phyloP scores from a whole-genome alignment of 2,888 invertebrate genomes.

The Toxonevra muliebris region DNA sequence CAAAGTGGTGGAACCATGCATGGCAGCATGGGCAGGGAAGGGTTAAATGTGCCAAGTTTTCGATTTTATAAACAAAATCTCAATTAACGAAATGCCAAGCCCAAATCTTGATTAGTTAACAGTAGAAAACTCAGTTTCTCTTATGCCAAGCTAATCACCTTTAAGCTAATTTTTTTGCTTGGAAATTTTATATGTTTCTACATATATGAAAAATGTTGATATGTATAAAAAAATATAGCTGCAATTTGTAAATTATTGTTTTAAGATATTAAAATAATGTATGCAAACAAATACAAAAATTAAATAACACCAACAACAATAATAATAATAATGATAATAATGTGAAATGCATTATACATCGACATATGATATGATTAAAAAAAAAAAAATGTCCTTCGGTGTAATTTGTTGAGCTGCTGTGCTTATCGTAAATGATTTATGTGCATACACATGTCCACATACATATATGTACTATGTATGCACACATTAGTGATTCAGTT shows the following conservation, averaged over 20 bases:
- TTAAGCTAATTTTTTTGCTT: background rate
- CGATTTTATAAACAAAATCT: no score
- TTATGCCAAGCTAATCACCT: no score
- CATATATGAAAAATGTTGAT: constrained; percentile 31
- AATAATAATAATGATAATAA: constrained; percentile 12
- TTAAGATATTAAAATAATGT: constrained; percentile 32
- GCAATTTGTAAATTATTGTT: constrained; percentile 33
- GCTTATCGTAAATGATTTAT: constrained; percentile 33
- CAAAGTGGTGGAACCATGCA: no score
- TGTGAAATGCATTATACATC: background rate
- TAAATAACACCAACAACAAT: constrained; percentile 10
- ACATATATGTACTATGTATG: background rate
- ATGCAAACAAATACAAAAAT: constrained; percentile 25
- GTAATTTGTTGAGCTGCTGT: constrained; percentile 38
- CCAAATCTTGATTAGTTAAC: no score
- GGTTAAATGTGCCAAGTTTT: no score
- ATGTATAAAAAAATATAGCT: constrained; percentile 16
- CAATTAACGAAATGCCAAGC: no score
- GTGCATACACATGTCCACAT: background rate
- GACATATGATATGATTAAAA: constrained; percentile 28
- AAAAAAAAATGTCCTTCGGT: constrained; percentile 27
- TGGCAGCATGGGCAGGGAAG: no score
- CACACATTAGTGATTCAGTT: no score
- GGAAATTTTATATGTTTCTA: constrained; percentile 28
- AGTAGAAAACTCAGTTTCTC: no score